Base-by-base conservation (phyloP, 1,140 invertebrate genomes). In the Drusus annulatus region DNA sequence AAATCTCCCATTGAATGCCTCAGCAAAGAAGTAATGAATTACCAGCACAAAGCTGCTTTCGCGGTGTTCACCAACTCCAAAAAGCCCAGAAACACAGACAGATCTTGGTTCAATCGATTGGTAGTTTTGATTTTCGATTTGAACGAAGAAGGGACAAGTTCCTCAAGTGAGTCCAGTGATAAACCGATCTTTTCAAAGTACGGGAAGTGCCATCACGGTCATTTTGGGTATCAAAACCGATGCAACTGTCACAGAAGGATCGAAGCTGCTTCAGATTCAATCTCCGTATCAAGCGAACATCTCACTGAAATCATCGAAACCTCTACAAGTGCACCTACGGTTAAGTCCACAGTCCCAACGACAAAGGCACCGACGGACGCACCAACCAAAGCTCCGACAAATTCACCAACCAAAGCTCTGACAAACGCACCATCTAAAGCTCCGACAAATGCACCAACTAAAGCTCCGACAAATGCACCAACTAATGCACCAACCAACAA, bases 161-260 rank as follows among this genome's bases (percentile, higher is more conserved):
- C 6, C 3, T 60, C 56, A 17, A 60, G 16, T 2, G 56, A 60
- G 10, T 28, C 25, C 25, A 28, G 25, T 5, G 56, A 60, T 60
- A 19, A 60, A 3, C 56, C 56, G 8, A 60, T 60, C 23, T 23
- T 60, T 19, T 60, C 56, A 10, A 60, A 60, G 19, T 60, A 60
- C 56, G n/a, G 56, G 19, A 60, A 60, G 56, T 60, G 56, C 56
- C n/a, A 15, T 23, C 56, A 60, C 56, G 56, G 56, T 17, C 17
- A 60, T 6, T 60, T 21, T 23, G 56, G 56, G 17, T 15, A 23
- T 19, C 56, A 60, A 15, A 60, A 60, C 10, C 17, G n/a, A 7
- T 60, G 56, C 17, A 19, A 19, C 56, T 60, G 56, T 60, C 56
- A 60, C 23, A 60, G 13, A 56, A 56, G n/a, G 1, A 17, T 56